These are phyloP conservation scores for Dromius quadrimaculatus DNA, from an alignment of 2,888 invertebrate genomes.

Conservation along the genomic window DNA sequence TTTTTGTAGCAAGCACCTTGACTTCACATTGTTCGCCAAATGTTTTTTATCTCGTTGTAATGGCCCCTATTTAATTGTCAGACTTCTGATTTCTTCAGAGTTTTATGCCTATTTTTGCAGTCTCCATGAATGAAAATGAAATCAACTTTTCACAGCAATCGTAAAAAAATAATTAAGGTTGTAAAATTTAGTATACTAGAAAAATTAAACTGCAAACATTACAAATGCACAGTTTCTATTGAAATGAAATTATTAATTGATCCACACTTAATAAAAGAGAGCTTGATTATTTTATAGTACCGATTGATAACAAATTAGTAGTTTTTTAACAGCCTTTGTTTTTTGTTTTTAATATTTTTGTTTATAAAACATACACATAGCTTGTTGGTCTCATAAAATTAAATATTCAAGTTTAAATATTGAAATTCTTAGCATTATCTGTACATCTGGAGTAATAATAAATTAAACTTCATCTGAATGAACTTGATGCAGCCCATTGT, in stretches of 20 bases:
- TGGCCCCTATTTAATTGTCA: no score
- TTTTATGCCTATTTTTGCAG: no score
- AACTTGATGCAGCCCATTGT: conserved; percentile 20
- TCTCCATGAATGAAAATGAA: no score
- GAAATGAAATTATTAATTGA: conserved; percentile 45
- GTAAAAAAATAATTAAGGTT: neutral
- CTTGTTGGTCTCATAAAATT: conserved; percentile 49
- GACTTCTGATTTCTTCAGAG: no score
- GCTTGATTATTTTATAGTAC: conserved; percentile 57
- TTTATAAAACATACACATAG: conserved; percentile 61
- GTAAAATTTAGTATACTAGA: neutral
- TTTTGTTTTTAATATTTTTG: conserved; percentile 57
- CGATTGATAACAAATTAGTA: conserved; percentile 56
- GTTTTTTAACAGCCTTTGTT: conserved; percentile 62
- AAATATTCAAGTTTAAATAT: conserved; percentile 51
- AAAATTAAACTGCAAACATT: conserved; percentile 19
- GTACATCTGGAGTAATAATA: conserved; percentile 16
- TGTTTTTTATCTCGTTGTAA: no score
- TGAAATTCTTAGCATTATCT: conserved; percentile 42
- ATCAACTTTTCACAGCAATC: no score
- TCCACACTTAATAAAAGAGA: conserved; percentile 55
- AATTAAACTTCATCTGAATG: conserved; percentile 8
- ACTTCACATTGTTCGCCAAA: no score
- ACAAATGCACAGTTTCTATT: conserved; percentile 39
- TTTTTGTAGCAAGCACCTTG: no score